Base-by-base conservation (phyloP, 2,888 invertebrate species). In the Pollenia griseotomentosa region DNA sequence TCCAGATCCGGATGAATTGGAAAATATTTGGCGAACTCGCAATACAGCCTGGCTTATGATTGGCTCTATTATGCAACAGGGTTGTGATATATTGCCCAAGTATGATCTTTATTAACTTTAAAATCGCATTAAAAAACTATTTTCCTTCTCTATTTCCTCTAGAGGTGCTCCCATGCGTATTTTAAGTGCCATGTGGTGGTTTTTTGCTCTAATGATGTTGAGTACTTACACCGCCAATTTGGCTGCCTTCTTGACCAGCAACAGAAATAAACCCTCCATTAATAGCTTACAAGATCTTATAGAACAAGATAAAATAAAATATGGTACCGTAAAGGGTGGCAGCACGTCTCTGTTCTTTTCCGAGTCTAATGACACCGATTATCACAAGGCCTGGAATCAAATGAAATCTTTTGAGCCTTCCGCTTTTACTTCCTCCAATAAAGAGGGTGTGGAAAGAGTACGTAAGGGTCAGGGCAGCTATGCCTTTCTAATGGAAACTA, bases 401-500 rank as follows among this genome's bases (percentile, higher is more conserved):
- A 99, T 99, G 99, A 96, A 95, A 89, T 95, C 96, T 14, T 95
- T 97, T 0, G 95, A 95, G 78, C 98, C 98, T 0, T 95, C 96
- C 0, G 97, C 97, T 1, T 98, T 98, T 91, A 96, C 96, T 4
- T 94, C 94, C 53, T 95, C 94, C 90, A 98, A 98, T 91, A 95
- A 95, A 1, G 97, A 98, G 90, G 99, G 99, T 0, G 96, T 97
- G 2, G 96, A 97, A 33, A 94, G 97, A 66, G 98, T 99, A 0
- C 92, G 95, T 53, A 95, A 95, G 91, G 96, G 95, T 75, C 96
- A 96, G 91, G 96, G 96, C 46, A 95, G 94, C 88, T 99, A 97
- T 93, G 99, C 98, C 2, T 99, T 97, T 92, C 95, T 99, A 86
- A 98, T 99, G 97, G 99, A 99, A 94, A 98, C 98, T 48, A 97